Evolutionary conservation across 1,140 invertebrate species (phyloP).

Genomic region (Camponotus pennsylvanicus): DNA sequence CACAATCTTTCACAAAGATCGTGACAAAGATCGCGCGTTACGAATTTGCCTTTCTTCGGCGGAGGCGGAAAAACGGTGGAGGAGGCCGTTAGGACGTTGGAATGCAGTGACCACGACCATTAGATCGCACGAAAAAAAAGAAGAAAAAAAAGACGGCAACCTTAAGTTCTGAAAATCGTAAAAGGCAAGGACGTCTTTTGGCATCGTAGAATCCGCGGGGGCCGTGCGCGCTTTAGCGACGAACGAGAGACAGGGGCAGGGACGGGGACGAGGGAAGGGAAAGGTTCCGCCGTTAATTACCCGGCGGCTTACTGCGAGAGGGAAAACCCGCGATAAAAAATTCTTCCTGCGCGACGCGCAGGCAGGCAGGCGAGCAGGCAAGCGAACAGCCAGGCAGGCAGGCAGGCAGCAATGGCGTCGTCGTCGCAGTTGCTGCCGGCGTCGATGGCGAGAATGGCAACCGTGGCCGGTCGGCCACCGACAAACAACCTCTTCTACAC

Average conservation of each 20-base stretch:
- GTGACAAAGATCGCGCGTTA: neutral
- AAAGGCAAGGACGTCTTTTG: constrained; percentile 25
- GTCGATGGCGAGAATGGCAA: constrained; percentile 48
- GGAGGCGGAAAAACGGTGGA: no score
- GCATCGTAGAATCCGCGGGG: neutral
- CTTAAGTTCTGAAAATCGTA: constrained; percentile 26
- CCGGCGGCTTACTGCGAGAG: constrained; percentile 69
- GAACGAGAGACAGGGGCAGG: no score
- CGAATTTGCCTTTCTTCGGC: no score
- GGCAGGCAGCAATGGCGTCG: constrained; percentile 28
- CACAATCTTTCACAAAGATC: neutral
- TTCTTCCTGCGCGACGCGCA: constrained; percentile 14
- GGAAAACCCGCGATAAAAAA: constrained; percentile 73
- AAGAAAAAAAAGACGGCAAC: neutral
- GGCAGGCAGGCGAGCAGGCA: constrained; percentile 3
- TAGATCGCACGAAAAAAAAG: no score
- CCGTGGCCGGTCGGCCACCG: constrained; percentile 64
- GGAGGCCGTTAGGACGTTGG: no score
- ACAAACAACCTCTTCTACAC: constrained; percentile 69
- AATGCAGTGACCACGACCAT: no score
- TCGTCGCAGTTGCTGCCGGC: neutral
- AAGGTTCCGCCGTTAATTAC: constrained; percentile 61
- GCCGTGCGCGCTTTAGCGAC: neutral
- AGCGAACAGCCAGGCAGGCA: neutral
- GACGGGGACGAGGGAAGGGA: neutral